Evolutionary conservation across 2,888 invertebrate species (phyloP).

Genomic region (Steinernema hermaphroditum): DNA sequence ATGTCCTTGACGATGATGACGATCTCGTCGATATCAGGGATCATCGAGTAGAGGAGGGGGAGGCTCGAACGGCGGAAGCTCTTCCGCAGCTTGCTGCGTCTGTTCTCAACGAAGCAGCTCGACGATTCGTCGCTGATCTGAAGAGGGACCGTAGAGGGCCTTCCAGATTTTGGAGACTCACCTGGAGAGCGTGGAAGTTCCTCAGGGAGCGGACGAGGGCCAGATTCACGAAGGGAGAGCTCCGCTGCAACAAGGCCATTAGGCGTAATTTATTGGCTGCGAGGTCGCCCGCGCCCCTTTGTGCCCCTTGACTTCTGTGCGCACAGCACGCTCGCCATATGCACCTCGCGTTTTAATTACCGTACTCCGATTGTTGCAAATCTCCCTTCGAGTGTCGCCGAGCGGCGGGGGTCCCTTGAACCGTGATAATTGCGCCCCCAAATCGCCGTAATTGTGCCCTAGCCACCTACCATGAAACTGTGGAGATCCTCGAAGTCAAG

Average conservation of each 20-base stretch:
- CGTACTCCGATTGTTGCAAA: conserved; percentile 22
- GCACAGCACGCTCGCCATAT: conserved; percentile 17
- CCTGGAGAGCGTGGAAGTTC: conserved; percentile 19
- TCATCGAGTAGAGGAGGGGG: conserved; percentile 37
- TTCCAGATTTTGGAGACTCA: background rate
- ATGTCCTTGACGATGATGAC: conserved; percentile 48
- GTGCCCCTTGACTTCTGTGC: conserved; percentile 19
- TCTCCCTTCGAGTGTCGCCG: conserved; percentile 18
- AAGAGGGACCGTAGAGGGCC: background rate
- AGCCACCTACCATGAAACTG: conserved; percentile 52
- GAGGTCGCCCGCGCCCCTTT: background rate
- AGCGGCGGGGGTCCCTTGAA: conserved; percentile 22
- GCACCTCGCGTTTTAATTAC: conserved; percentile 15
- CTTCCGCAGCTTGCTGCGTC: conserved; percentile 1
- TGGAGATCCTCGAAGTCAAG: conserved; percentile 48
- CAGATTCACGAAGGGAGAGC: background rate
- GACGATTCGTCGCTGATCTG: conserved; percentile 26
- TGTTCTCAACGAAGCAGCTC: conserved; percentile 20
- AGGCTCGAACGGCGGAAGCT: conserved; percentile 28
- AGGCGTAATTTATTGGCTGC: background rate
- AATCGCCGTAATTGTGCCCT: background rate
- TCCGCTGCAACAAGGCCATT: background rate
- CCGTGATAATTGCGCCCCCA: conserved; percentile 16
- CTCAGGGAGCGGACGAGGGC: conserved; percentile 14
- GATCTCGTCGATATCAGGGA: conserved; percentile 41